These are phyloP conservation scores for Oreortyx pictus DNA, from an alignment of 2,797 vertebrate species.

Conservation along the genomic window DNA sequence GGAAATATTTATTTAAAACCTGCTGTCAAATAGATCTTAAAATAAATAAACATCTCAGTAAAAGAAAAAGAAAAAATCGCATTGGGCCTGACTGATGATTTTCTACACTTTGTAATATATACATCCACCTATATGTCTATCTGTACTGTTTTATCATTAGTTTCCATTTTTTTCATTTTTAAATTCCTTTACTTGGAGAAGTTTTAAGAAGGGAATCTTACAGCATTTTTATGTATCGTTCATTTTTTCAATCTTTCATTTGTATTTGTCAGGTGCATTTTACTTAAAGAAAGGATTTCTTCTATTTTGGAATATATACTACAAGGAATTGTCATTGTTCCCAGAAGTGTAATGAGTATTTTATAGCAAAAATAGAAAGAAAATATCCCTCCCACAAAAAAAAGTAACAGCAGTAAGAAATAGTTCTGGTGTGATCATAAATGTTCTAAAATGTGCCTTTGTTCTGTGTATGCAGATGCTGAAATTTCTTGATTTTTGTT, in stretches of 20 bases:
- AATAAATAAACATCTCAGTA: neutral
- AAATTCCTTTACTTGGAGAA: slow-evolving; percentile 34
- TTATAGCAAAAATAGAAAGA: neutral
- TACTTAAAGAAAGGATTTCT: slow-evolving; percentile 16
- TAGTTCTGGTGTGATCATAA: neutral
- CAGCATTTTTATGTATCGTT: too few species aligned
- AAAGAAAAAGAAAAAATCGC: neutral
- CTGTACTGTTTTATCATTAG: slow-evolving; percentile 6
- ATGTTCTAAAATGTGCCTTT: neutral
- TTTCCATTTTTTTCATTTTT: slow-evolving; percentile 33
- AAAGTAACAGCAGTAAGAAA: neutral
- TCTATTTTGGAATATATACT: neutral
- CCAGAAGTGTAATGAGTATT: neutral
- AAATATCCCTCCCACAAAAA: neutral
- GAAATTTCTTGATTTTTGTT: neutral
- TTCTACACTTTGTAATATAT: neutral
- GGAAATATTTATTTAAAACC: neutral
- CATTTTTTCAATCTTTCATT: neutral
- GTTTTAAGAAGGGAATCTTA: neutral
- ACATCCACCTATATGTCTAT: neutral
- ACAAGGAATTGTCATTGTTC: neutral
- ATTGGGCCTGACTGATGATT: neutral
- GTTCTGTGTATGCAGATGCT: neutral
- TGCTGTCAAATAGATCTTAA: neutral
- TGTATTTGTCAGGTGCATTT: slow-evolving; percentile 35